A percentile compares a stretch with the other conserved stretches of the same genome.
Evolutionary conservation across 1,140 invertebrate species (phyloP).

Genomic region (Plutomurus gul): DNA sequence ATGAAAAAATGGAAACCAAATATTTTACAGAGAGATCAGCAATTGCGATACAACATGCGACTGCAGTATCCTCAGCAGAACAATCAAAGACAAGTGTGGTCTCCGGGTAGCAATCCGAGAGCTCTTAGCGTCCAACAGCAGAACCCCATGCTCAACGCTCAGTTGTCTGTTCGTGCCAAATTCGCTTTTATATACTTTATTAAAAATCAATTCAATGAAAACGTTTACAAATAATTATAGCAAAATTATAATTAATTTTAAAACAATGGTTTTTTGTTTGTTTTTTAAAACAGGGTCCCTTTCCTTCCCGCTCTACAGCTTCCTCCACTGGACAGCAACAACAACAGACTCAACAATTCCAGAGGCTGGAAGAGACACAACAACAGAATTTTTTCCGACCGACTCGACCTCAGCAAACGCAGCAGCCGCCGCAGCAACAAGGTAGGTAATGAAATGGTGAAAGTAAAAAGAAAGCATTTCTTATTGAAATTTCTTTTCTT

Average conservation of each 20-base stretch:
- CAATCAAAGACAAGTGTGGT: slow-evolving; percentile 3
- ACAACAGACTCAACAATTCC: slow-evolving; percentile 56
- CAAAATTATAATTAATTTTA: too few relatives aligned
- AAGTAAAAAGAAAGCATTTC: too few relatives aligned
- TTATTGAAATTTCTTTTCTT: too few relatives aligned
- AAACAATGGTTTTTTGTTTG: too few relatives aligned
- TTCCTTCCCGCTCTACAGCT: slow-evolving; percentile 59
- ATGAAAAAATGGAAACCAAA: too few relatives aligned
- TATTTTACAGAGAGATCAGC: not conserved
- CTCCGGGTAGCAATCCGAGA: not conserved
- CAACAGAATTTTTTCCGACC: slow-evolving; percentile 28
- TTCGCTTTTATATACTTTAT: not conserved
- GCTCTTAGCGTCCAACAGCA: slow-evolving; percentile 46
- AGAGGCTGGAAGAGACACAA: slow-evolving; percentile 46
- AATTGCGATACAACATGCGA: not conserved
- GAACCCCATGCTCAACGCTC: slow-evolving; percentile 79
- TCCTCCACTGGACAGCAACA: slow-evolving; percentile 61
- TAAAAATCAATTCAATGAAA: not conserved
- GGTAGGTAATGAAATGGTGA: slow-evolving; percentile 4
- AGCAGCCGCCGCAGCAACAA: slow-evolving; percentile 37
- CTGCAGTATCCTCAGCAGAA: not conserved
- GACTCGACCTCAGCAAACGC: slow-evolving; percentile 20
- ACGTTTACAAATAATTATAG: too few relatives aligned
- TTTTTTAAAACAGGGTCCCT: not conserved
- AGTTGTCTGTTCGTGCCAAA: slow-evolving; percentile 63